Evolutionary conservation across 2,888 invertebrate genomes (phyloP).

Genomic region (Cerastis rubricosa): DNA sequence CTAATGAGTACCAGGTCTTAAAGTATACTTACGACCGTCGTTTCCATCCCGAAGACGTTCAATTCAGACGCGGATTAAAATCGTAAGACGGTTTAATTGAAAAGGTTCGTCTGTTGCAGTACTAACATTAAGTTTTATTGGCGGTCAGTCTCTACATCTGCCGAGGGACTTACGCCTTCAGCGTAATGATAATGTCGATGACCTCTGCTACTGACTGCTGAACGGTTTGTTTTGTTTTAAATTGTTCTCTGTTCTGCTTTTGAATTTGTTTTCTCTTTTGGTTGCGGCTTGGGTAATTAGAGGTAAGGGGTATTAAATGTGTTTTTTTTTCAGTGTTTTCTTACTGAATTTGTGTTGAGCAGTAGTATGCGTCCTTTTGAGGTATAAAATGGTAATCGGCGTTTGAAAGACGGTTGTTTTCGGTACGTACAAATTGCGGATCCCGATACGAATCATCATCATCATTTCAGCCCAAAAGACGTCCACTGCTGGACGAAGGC

Average conservation of each 20-base stretch:
- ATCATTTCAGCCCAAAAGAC: too few relatives aligned
- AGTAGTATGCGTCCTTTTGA: background rate
- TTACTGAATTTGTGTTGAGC: background rate
- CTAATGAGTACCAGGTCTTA: constrained; percentile 60
- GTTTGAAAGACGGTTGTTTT: too few relatives aligned
- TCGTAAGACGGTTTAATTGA: constrained; percentile 83
- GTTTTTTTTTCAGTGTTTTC: background rate
- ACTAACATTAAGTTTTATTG: constrained; percentile 79
- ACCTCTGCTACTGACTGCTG: constrained; percentile 60
- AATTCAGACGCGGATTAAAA: constrained; percentile 74
- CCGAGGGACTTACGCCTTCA: constrained; percentile 60
- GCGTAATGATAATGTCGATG: constrained; percentile 77
- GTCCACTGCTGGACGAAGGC: too few relatives aligned
- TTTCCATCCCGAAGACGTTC: constrained; percentile 60
- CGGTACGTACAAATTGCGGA: too few relatives aligned
- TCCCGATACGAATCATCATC: too few relatives aligned
- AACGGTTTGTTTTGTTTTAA: constrained; percentile 65
- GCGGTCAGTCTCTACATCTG: constrained; percentile 76
- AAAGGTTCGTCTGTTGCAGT: constrained; percentile 73
- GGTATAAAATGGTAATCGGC: too few relatives aligned
- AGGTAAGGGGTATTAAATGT: background rate
- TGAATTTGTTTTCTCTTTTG: constrained; percentile 20
- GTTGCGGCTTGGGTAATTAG: constrained; percentile 3
- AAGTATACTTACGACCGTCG: constrained; percentile 55
- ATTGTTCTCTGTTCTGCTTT: constrained; percentile 23